Base-by-base conservation (phyloP, 2,797 vertebrate species). In the Pyrocephalus nanus region DNA sequence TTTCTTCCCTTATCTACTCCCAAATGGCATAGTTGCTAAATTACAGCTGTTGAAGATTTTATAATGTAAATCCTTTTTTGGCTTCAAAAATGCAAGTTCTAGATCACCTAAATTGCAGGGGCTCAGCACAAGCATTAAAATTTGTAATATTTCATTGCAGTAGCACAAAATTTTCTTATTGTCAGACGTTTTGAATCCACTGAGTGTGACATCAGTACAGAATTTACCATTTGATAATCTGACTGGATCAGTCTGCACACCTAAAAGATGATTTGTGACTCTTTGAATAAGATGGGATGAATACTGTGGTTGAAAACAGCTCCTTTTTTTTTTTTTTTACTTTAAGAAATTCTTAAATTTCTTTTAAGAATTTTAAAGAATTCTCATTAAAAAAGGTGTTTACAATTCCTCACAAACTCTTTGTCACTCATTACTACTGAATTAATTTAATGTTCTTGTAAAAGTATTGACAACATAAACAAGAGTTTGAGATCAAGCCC, bases 1-100 rank as follows among this genome's bases (percentile, higher is more conserved):
- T 86, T 38, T 23, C 30, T 69, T 65, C 20, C 25, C 9, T 69
- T 34, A 23, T n/a, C 47, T 45, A 13, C 18, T n/a, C 12, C 27
- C 51, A 42, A 36, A 23, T 61, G 11, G 1, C 1, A 16, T 25
- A 11, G 62, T 70, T 85, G 15, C 19, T 72, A 29, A 69, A 78
- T 73, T 18, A 58, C 0, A 70, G 6, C 32, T 69, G 8, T 47
- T 0, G 0, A 79, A n/a, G 32, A 19, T 43, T 84, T 90, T 45
- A 29, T 9, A 47, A 19, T 5, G 54, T 32, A 34, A 12, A 74
- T 75, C 20, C 22, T 47, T 72, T 40, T 66, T 11, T 4, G 5
- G 8, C 11, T 47, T 55, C 58, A 27, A 76, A 87, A 82, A 75
- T 34, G 30, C 25, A 26, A 8, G 18, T 23, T 4, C 0, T 29